These are phyloP conservation scores for Gymnosoma rotundatum DNA, from an alignment of 2,888 invertebrate genomes.

Conservation along the genomic window DNA sequence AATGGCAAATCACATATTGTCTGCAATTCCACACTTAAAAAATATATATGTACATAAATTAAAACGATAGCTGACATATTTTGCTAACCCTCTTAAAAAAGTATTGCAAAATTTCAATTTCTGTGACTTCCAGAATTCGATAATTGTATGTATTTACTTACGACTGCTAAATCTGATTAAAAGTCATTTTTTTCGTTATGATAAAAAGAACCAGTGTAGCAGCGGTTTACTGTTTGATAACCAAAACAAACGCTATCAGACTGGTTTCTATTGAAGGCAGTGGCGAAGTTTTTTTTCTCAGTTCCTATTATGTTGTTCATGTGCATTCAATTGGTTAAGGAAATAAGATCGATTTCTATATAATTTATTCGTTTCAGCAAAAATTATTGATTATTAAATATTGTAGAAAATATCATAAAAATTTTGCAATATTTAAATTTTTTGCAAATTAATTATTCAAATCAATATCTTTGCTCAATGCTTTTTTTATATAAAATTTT, in stretches of 20 bases:
- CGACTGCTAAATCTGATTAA: conserved; percentile 37
- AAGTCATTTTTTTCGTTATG: conserved; percentile 39
- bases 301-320: neutral
- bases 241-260: neutral
- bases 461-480: conserved; percentile 2
- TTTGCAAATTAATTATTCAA: conserved; percentile 37
- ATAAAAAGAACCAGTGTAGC: neutral
- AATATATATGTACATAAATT: too few relatives aligned
- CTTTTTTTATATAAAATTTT: conserved; percentile 29
- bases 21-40: too few relatives aligned
- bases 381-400: neutral
- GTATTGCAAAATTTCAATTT: too few relatives aligned
- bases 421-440: conserved; percentile 36
- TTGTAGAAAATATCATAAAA: conserved; percentile 15
- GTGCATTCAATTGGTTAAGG: neutral
- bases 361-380: conserved; percentile 13
- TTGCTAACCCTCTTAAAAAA: too few relatives aligned
- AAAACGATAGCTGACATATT: too few relatives aligned
- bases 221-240: neutral
- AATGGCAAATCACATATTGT: too few relatives aligned
- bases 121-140: too few relatives aligned
- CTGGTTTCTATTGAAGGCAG: conserved; percentile 22
- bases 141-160: conserved; percentile 37
- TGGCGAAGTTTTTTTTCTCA: conserved; percentile 21
- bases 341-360: conserved; percentile 2